phyloP scores from a whole-genome alignment of 2,888 invertebrate genomes.

The Leptopilina syphax region DNA sequence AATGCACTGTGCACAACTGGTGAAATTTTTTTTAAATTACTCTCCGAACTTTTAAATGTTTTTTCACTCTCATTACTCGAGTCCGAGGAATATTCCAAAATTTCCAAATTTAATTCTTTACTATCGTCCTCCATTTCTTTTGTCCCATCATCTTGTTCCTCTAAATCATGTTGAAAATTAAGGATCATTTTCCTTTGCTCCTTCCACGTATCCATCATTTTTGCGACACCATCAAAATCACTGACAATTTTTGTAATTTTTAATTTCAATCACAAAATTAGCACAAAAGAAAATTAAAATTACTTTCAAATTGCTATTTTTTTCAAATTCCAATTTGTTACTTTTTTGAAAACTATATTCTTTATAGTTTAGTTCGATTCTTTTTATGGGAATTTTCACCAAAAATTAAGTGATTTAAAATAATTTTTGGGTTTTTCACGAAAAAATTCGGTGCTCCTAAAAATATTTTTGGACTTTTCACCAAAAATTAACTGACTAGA shows the following conservation, averaged over 20 bases:
- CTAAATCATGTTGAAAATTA: conserved; percentile 42
- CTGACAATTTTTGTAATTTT: neutral
- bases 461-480: too few species aligned
- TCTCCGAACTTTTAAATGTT: conserved; percentile 20
- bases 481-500: too few species aligned
- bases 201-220: conserved; percentile 21
- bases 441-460: too few species aligned
- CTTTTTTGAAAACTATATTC: too few species aligned
- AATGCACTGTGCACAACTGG: conserved; percentile 66
- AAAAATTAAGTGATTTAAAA: too few species aligned
- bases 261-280: too few species aligned
- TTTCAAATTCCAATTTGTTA: neutral
- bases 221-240: neutral
- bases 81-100: conserved; percentile 62
- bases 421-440: too few species aligned
- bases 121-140: conserved; percentile 46
- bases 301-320: neutral
- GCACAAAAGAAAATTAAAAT: neutral
- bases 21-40: conserved; percentile 54
- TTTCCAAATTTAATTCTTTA: conserved; percentile 47
- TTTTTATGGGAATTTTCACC: too few species aligned
- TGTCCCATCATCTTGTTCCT: conserved; percentile 38
- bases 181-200: conserved; percentile 26
- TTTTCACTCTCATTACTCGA: conserved; percentile 63
- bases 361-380: too few species aligned